phyloP scores from a whole-genome alignment of 2,888 invertebrate genomes.

The Drosophila parthenogenetica region DNA sequence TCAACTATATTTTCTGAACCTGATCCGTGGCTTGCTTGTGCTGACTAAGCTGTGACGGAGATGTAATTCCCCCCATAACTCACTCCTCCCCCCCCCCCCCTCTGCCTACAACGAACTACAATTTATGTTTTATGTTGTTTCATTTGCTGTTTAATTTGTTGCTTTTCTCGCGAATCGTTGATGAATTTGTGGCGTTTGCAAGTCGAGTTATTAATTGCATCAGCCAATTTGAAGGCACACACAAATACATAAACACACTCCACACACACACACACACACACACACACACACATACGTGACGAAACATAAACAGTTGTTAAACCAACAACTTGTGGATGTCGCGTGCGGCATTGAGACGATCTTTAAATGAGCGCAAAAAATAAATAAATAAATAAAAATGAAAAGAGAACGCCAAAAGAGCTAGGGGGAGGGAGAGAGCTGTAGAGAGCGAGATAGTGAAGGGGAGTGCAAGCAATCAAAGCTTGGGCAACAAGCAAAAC shows the following conservation, averaged over 20 bases:
- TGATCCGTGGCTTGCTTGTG: conserved; percentile 14
- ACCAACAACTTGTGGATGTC: conserved; percentile 27
- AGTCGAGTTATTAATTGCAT: conserved; percentile 62
- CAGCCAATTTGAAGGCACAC: conserved; percentile 53
- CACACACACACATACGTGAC: neutral
- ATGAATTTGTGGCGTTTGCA: conserved; percentile 53
- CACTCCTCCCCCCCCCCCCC: no score
- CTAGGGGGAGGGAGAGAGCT: neutral
- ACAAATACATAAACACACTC: conserved; percentile 19
- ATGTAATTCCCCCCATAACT: neutral
- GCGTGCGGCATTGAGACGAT: conserved; percentile 47
- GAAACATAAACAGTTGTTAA: conserved; percentile 13
- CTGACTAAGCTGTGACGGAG: conserved; percentile 23
- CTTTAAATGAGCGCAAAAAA: neutral
- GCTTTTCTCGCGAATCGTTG: conserved; percentile 48
- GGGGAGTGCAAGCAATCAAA: neutral
- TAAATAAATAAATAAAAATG: no score
- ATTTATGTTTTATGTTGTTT: conserved; percentile 10
- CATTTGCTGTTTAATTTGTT: conserved; percentile 19
- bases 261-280: conserved; percentile 10
- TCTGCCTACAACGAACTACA: neutral
- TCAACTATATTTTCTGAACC: conserved; percentile 14
- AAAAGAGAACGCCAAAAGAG: conserved; percentile 1
- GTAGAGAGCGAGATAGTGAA: neutral
- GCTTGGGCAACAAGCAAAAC: neutral